Evolutionary conservation across 2,888 invertebrate species (phyloP).

Genomic region (Nomada hirtipes): DNA sequence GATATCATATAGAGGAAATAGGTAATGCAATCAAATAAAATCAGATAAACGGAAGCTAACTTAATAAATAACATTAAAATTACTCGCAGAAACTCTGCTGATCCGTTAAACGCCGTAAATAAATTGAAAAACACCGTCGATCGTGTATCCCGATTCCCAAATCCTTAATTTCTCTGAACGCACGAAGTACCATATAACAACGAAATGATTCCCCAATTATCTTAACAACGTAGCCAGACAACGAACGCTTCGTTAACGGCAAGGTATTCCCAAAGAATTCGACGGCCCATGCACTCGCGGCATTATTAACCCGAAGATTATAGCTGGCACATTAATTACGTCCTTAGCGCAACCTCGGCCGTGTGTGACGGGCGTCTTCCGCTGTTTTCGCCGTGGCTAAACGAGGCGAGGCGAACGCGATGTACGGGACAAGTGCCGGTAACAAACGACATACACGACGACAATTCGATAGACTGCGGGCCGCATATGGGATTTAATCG

Average conservation of each 20-base stretch:
- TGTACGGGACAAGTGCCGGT: not conserved
- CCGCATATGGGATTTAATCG: constrained; percentile 42
- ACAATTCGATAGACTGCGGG: constrained; percentile 10
- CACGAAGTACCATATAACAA: not conserved
- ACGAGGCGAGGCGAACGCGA: constrained; percentile 12
- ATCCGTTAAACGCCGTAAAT: no score
- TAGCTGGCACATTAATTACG: constrained; percentile 34
- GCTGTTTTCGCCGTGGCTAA: constrained; percentile 1
- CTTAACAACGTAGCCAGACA: not conserved
- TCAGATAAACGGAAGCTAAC: no score
- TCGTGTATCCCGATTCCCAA: no score
- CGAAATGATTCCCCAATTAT: constrained; percentile 10
- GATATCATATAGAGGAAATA: no score
- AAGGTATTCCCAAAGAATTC: constrained; percentile 24
- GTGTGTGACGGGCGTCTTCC: constrained; percentile 27
- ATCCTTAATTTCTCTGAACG: not conserved
- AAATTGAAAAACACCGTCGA: no score
- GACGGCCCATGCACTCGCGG: not conserved
- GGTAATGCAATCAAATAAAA: no score
- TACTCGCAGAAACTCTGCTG: no score
- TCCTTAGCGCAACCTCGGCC: constrained; percentile 8
- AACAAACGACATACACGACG: not conserved
- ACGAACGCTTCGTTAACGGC: constrained; percentile 9
- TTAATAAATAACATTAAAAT: no score
- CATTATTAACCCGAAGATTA: constrained; percentile 35